Base-by-base conservation (phyloP, 2,888 invertebrate genomes). In the Tiliacea aurago region DNA sequence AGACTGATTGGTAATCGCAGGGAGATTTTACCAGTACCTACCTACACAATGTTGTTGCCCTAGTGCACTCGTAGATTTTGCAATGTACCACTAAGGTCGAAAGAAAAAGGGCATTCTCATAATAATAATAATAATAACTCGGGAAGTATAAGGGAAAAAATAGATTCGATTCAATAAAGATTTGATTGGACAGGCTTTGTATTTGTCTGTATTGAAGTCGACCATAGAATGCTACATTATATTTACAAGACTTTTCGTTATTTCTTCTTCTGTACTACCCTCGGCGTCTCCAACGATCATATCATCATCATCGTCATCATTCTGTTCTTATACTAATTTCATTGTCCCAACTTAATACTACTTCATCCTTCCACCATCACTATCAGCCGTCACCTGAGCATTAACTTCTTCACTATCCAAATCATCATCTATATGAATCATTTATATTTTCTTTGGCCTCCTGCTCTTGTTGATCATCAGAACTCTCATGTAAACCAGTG, bases 1-100 rank as follows among this genome's bases (percentile, higher is more conserved):
- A 47, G 45, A 45, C 63, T 18, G 58, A 65, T 72, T 66, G 43
- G 55, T 78, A 73, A 83, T 67, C 49, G 23, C 67, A 33, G 47
- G 64, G 51, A 78, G 80, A 80, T 78, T 65, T 72, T 83, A 80
- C 83, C 80, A 58, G 64, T 3, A 23, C 63, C 28, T 28, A 28
- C 28, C 28, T 33, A n/a, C 11, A 33, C 72, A 51, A 67, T 43
- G 64, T 64, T 56, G 67, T n/a, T 78, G 78, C 70, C 53, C 58
- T 64, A 67, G 45, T 72, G 33, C 45, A 68, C 51, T 65, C 64
- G 18, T 58, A 41, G 49, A 78, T 80, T 65, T 73, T 68, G 82
- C 62, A 81, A 79, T 53, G 4, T 13, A 63, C 53, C 23, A 53
- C 13, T 20, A 18, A 61, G 41, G 41, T 53, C 41, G 41, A 1